A percentile compares a stretch with the other conserved stretches of the same genome.
phyloP scores from a whole-genome alignment of 2,888 invertebrate species.

The Zaprionus obscuricornis region DNA sequence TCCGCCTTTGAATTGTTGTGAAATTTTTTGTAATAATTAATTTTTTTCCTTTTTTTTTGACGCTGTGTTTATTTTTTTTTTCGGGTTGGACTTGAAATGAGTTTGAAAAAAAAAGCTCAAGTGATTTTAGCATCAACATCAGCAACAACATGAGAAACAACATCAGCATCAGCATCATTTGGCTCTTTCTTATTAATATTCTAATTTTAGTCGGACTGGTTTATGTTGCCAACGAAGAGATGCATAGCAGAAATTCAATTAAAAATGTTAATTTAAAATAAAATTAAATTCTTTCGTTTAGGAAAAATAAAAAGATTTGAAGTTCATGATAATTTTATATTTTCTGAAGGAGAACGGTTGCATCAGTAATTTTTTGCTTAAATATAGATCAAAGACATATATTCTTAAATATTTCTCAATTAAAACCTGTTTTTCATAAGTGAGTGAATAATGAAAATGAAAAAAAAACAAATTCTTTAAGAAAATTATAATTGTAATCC shows the following conservation, averaged over 20 bases:
- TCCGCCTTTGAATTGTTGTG: constrained; percentile 67
- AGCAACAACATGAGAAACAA: too few species aligned
- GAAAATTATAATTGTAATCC: too few species aligned
- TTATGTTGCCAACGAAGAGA: constrained; percentile 44
- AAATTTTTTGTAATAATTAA: constrained; percentile 73
- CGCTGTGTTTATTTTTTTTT: constrained; percentile 9
- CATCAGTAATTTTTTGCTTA: too few species aligned
- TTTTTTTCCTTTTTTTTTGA: constrained; percentile 41
- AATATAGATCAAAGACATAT: too few species aligned
- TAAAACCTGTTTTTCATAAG: too few species aligned
- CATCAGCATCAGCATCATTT: constrained; percentile 25
- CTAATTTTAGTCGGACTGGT: constrained; percentile 66
- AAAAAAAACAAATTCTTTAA: too few species aligned
- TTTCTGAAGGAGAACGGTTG: too few species aligned
- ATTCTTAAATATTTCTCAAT: too few species aligned
- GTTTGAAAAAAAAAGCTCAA: constrained; percentile 49
- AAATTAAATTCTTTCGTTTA: constrained; percentile 22
- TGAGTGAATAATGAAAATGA: too few species aligned
- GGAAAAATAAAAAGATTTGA: constrained; percentile 15
- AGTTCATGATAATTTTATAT: constrained; percentile 18
- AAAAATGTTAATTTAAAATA: constrained; percentile 52
- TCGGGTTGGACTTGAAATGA: constrained; percentile 29
- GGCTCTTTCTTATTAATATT: constrained; percentile 57
- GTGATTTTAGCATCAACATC: constrained; percentile 60
- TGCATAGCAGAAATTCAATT: constrained; percentile 61